phyloP scores from a whole-genome alignment of 2,113 vertebrate genomes.

The Pardalotus punctatus region DNA sequence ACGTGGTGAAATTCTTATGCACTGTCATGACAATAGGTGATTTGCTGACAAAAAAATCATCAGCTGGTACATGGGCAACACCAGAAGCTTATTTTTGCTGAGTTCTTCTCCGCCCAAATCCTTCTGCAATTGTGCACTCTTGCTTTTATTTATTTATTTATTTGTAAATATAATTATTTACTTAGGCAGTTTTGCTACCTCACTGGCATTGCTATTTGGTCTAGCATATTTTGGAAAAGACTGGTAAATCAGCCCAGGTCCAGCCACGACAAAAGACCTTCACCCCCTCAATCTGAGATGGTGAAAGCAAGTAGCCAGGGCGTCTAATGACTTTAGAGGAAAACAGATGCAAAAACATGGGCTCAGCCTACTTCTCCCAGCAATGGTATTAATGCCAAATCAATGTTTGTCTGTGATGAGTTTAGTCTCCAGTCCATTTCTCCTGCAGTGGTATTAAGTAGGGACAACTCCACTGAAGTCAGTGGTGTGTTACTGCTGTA shows the following conservation, averaged over 20 bases:
- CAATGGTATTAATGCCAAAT: background rate
- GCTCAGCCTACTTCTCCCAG: background rate
- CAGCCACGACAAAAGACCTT: background rate
- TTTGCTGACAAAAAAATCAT: background rate
- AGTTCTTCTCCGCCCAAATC: background rate
- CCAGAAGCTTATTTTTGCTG: background rate
- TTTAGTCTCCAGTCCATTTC: background rate
- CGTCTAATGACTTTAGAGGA: background rate
- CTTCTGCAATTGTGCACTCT: background rate
- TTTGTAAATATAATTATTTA: background rate
- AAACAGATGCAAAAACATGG: background rate
- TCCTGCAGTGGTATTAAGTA: background rate
- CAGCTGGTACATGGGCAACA: background rate
- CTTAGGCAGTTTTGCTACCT: background rate
- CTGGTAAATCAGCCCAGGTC: background rate
- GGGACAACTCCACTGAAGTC: background rate
- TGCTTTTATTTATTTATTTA: background rate
- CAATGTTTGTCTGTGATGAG: background rate
- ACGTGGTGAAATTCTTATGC: background rate
- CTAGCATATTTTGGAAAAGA: background rate
- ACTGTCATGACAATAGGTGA: background rate
- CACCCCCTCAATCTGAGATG: background rate
- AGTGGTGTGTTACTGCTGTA: background rate
- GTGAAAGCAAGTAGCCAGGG: background rate
- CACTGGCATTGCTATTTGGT: background rate